Base-by-base conservation (phyloP, 2,888 invertebrate genomes). In the Salticus scenicus region DNA sequence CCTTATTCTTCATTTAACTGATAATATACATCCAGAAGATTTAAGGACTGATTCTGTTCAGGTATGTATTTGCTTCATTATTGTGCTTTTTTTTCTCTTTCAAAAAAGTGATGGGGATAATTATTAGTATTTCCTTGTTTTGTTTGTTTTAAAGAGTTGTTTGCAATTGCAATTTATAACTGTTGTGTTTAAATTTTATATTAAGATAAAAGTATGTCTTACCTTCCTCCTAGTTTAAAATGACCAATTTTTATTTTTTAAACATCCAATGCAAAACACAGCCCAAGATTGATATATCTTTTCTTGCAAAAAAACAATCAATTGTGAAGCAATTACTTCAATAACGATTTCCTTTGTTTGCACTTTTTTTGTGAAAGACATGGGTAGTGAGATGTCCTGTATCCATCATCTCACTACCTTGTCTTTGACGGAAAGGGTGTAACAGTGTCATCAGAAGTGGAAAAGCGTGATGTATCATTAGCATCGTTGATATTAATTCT, bases 361-460 rank as follows among this genome's bases (percentile, higher is more conserved):
- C 37, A 57, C 27, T 75, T 81, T 78, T 82, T 72, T 91, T 93
- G 92, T 97, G 97, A 97, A 97, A 97, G 97, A 97, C 97, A 96
- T 96, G 96, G 95, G 97, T 97, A 97, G 96, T 95, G 97, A 97
- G 97, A 97, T 97, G 97, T 93, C 93, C 92, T 92, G 92, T 91
- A 91, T 92, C 0, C 4, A 24, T 91, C 94, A 94, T 94, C 97
- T 97, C 96, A 96, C 97, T 97, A 96, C 96, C 96, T 96, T 97
- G 97, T 97, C 97, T 97, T 97, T 97, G 97, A 96, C 96, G 96
- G 87, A 87, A 88, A 85, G 86, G 72, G 30, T 51, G 57, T 57
- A 24, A 17, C 42, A 47, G 12, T 57, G 4, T 4, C 20, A 20
- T 7, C 24, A 5, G 20, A 47, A 10, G 24, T 5, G 10, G 14